phyloP scores from a whole-genome alignment of 2,888 invertebrate genomes.

The Leptinotarsa peninsularis region DNA sequence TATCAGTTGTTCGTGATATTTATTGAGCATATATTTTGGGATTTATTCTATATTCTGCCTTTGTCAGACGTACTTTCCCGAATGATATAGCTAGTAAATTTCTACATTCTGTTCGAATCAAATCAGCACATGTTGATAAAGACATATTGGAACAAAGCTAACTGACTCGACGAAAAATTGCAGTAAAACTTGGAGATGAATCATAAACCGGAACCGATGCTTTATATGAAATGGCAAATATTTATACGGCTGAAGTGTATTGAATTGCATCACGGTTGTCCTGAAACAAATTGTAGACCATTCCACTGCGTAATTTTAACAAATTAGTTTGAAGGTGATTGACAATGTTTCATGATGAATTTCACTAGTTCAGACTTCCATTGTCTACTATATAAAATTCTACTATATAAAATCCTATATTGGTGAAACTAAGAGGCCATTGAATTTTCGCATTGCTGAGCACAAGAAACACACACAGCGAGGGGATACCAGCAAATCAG shows the following conservation, averaged over 20 bases:
- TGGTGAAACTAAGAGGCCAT: too few species aligned
- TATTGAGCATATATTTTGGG: constrained; percentile 14
- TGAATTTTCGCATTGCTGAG: too few species aligned
- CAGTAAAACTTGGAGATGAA: constrained; percentile 15
- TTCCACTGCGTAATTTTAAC: too few species aligned
- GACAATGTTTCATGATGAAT: too few species aligned
- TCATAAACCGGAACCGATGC: constrained; percentile 10
- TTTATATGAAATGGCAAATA: constrained; percentile 19
- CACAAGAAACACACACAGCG: too few species aligned
- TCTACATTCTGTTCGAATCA: constrained; percentile 10
- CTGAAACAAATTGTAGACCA: not conserved
- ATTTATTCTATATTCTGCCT: not conserved
- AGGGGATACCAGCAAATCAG: too few species aligned
- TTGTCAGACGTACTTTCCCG: constrained; percentile 8
- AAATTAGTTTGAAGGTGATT: too few species aligned
- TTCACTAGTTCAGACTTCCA: too few species aligned
- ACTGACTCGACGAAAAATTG: constrained; percentile 20
- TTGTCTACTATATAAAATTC: too few species aligned
- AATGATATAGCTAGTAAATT: constrained; percentile 15
- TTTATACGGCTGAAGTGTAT: constrained; percentile 10
- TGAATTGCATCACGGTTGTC: constrained; percentile 1
- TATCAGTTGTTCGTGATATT: constrained; percentile 15
- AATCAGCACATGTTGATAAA: constrained; percentile 18
- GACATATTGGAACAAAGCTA: constrained; percentile 13
- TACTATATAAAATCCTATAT: too few species aligned